Percentiles rank a stretch among this genome's conserved stretches.
Conservation (phyloP, 2,113 vertebrate species). For the Phalacrocorax pelagicus region DNA sequence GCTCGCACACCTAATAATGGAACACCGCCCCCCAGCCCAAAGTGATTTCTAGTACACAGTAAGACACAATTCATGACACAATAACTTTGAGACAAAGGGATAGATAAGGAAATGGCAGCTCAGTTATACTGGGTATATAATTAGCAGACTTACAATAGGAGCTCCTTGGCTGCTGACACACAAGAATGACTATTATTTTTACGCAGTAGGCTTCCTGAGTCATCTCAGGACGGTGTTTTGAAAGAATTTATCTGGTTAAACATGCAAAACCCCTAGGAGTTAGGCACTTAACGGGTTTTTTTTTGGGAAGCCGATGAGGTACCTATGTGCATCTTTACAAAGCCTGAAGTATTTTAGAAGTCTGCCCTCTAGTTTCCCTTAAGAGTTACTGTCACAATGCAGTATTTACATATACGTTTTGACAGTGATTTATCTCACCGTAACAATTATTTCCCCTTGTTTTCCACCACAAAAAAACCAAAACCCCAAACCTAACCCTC, state of each 20-base stretch:
- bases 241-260: conserved; percentile 2
- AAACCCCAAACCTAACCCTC: not conserved
- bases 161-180: not conserved
- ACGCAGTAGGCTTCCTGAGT: not conserved
- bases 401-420: rapidly evolving
- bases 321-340: not conserved
- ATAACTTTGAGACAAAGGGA: not conserved
- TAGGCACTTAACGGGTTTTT: not conserved
- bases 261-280: not conserved
- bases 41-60: not conserved
- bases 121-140: not conserved
- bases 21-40: no score
- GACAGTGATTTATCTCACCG: not conserved
- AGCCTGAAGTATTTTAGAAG: conserved; percentile 36
- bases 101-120: not conserved
- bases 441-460: not conserved
- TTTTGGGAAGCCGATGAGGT: not conserved
- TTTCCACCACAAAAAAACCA: not conserved
- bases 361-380: conserved; percentile 46
- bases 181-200: not conserved
- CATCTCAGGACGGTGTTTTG: not conserved
- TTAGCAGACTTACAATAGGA: not conserved
- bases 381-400: not conserved
- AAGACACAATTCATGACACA: not conserved
- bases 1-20: not conserved